phyloP scores from a whole-genome alignment of 2,797 vertebrate genomes.

The Neosilurus mollespiculum region DNA sequence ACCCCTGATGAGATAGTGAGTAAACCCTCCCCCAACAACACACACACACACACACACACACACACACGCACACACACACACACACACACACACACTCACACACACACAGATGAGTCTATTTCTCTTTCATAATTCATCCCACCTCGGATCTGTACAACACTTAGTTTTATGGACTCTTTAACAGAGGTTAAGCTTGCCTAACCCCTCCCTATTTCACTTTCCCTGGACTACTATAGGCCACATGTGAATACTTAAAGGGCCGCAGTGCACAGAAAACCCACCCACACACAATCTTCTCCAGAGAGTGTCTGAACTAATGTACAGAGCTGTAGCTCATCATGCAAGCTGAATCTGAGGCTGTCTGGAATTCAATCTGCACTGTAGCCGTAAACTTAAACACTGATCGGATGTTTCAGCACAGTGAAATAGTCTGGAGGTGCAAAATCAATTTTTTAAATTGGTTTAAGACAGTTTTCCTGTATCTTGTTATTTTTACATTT shows the following conservation, averaged over 20 bases:
- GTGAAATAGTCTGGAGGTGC: background rate
- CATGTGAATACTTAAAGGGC: background rate
- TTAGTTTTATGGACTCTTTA: conserved; percentile 31
- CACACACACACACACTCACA: conserved; percentile 17
- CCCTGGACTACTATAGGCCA: background rate
- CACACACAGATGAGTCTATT: conserved; percentile 2
- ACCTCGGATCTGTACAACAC: conserved; percentile 40
- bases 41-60: background rate
- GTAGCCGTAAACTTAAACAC: background rate
- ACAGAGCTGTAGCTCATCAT: background rate
- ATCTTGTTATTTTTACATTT: conserved; percentile 2
- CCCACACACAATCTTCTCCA: background rate
- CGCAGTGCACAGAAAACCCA: background rate
- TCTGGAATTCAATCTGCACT: background rate
- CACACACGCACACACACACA: conserved; percentile 1
- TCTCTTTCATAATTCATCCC: conserved; percentile 63
- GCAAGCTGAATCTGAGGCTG: background rate
- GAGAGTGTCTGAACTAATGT: background rate
- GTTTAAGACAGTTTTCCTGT: background rate
- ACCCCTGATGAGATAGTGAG: conserved; percentile 56
- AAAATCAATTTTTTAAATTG: conserved; percentile 7
- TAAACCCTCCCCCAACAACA: background rate
- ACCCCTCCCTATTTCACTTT: conserved; percentile 33
- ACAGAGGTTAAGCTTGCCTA: conserved; percentile 29
- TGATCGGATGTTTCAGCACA: background rate